Base-by-base conservation (phyloP, 2,113 vertebrate genomes). In the Menidia beryllina region DNA sequence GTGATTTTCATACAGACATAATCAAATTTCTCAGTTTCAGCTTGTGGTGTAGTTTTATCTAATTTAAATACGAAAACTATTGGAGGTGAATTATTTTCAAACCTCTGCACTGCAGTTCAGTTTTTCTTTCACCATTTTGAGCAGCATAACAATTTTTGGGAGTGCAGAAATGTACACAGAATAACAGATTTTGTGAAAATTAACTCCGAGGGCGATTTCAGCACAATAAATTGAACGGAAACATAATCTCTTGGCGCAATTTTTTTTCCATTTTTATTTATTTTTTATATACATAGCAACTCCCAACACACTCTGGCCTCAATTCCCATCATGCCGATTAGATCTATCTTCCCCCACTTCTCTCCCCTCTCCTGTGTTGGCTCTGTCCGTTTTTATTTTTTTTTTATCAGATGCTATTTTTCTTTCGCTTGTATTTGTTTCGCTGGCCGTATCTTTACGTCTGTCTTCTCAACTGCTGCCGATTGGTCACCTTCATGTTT, bases 261-360 rank as follows among this genome's bases (percentile, higher is more conserved):
- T 58, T 27, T 36, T 47, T 61, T 41, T 52, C 14, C 43, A 68
- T 61, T 71, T 58, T 53, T 66, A 58, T 59, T 58, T 36, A 24
- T 36, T 21, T 45, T 59, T 57, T 39, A 11, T 5, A 27, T 26
- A 20, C 34, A 47, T 77, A 41, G 20, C 43, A 43, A 56, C 11
- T 64, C 57, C 19, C 6, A 38, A 47, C 52, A 20, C 43, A 41
- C 45, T 45, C 38, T 53, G 53, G 26, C 68, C 59, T 72, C 72
- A 72, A 82, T 77, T 81, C 66, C 66, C 86, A 72, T 80, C 82
- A 72, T 72, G 52, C 4, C 78, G 84, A 90, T 90, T 83, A 65
- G 71, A 81, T 84, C 55, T 23, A 39, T 59, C 48, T 38, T 50
- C 15, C 23, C n/a, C 43, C 60, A 19, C 54, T 58, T 58, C 19